Percentiles rank a stretch among this genome's conserved stretches.
phyloP scores from a whole-genome alignment of 92 coral and sea anemone genomes.

The Paragorgia papillata region DNA sequence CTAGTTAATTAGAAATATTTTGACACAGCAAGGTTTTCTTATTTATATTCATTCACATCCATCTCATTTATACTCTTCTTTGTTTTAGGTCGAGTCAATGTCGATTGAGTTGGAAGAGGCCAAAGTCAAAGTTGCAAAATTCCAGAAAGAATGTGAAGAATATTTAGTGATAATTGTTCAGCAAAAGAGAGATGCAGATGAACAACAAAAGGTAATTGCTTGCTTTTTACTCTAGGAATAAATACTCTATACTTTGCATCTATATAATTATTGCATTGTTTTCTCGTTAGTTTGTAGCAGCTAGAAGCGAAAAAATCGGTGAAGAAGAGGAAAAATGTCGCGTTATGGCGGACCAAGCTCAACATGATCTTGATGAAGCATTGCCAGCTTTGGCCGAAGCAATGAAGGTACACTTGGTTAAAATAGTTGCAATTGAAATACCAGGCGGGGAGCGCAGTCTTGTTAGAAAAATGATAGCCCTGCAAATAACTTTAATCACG shows the following conservation, averaged over 20 bases:
- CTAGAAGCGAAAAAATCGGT: conserved; percentile 95
- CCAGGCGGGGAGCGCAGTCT: too few relatives aligned
- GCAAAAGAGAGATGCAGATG: conserved; percentile 99
- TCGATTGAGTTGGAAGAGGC: conserved; percentile 97
- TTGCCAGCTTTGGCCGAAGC: conserved; percentile 97
- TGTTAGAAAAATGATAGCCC: too few relatives aligned
- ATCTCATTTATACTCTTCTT: not conserved
- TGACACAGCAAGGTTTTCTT: too few relatives aligned
- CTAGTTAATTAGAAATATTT: too few relatives aligned
- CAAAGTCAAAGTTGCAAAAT: conserved; percentile 92
- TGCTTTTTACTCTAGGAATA: not conserved
- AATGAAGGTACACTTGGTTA: conserved; percentile 73
- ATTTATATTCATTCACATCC: too few relatives aligned
- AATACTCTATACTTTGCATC: not conserved
- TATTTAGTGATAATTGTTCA: conserved; percentile 94
- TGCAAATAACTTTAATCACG: too few relatives aligned
- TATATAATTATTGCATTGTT: not conserved
- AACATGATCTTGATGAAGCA: conserved; percentile 95
- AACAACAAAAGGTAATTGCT: conserved; percentile 83
- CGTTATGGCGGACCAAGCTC: conserved; percentile 96
- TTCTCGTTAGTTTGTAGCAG: conserved; percentile 77
- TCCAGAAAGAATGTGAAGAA: conserved; percentile 99
- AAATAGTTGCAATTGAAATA: too few relatives aligned
- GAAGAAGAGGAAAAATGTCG: conserved; percentile 98
- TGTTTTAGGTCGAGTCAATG: conserved; percentile 90